Evolutionary conservation across 1,140 invertebrate genomes (phyloP).

Genomic region (Linepithema humile): DNA sequence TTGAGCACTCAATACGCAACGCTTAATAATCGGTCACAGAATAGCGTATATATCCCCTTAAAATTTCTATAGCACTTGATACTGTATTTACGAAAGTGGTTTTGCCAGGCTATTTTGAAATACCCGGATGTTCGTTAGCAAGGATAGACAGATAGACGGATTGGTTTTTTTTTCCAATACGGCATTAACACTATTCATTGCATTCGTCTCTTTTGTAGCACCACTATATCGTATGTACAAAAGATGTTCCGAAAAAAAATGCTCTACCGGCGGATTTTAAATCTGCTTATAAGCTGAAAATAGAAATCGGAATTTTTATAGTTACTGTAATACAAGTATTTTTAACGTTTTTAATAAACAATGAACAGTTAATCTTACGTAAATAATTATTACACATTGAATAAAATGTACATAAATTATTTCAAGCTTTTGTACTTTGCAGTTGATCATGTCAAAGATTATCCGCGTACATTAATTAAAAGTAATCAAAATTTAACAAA

Average conservation of each 20-base stretch:
- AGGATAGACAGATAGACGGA: background rate
- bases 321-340: background rate
- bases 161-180: background rate
- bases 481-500: background rate
- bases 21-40: background rate
- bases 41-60: background rate
- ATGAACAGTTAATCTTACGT: too few species aligned
- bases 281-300: background rate
- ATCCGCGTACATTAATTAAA: background rate
- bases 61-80: conserved; percentile 2
- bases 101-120: background rate
- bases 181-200: conserved; percentile 13
- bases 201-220: background rate
- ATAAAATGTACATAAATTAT: too few species aligned
- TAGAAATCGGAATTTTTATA: background rate
- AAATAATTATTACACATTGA: too few species aligned
- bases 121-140: conserved; percentile 4
- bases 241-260: background rate
- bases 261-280: conserved; percentile 12
- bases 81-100: background rate
- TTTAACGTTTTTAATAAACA: background rate
- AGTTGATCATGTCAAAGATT: background rate
- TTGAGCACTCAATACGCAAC: background rate
- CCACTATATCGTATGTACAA: background rate
- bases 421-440: background rate